Evolutionary conservation across 2,113 vertebrate genomes (phyloP).

Genomic region (Callionymus lyra): DNA sequence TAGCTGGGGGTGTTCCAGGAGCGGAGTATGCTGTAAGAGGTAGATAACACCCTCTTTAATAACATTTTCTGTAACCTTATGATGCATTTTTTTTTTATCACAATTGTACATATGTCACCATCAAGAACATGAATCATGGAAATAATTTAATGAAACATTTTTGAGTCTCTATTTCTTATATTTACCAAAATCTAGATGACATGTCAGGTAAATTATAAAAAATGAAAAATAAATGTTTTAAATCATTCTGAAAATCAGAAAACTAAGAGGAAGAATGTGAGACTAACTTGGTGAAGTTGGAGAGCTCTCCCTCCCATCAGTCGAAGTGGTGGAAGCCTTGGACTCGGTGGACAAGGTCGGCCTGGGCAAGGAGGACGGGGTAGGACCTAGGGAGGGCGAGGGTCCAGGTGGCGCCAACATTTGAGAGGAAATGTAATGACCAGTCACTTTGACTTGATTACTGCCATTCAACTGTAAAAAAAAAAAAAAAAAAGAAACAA

Average conservation of each 20-base stretch:
- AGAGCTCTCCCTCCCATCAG: slow-evolving; percentile 78
- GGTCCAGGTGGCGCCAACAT: slow-evolving; percentile 77
- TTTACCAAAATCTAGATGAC: too few species aligned
- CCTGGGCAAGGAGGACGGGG: slow-evolving; percentile 76
- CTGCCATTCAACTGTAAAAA: slow-evolving; percentile 81
- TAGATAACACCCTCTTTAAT: too few species aligned
- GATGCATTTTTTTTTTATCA: too few species aligned
- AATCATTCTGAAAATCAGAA: too few species aligned
- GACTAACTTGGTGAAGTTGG: slow-evolving; percentile 86
- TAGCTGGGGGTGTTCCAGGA: slow-evolving; percentile 88
- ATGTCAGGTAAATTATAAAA: too few species aligned
- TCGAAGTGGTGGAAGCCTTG: slow-evolving; percentile 81
- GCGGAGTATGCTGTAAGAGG: slow-evolving; percentile 77
- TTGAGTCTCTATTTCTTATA: too few species aligned
- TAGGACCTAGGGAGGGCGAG: slow-evolving; percentile 35
- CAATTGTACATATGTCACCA: too few species aligned
- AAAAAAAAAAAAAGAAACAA: neutral
- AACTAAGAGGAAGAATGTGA: neutral
- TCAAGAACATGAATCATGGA: too few species aligned
- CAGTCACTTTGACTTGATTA: slow-evolving; percentile 85
- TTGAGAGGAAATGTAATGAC: slow-evolving; percentile 88
- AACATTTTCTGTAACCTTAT: too few species aligned
- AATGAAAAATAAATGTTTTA: too few species aligned
- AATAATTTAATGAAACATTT: too few species aligned
- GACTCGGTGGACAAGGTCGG: slow-evolving; percentile 78